Evolutionary conservation across 2,888 invertebrate species (phyloP), one percentile per base, ranked within the genome.

Genomic region (Tetragonula carbonaria): DNA sequence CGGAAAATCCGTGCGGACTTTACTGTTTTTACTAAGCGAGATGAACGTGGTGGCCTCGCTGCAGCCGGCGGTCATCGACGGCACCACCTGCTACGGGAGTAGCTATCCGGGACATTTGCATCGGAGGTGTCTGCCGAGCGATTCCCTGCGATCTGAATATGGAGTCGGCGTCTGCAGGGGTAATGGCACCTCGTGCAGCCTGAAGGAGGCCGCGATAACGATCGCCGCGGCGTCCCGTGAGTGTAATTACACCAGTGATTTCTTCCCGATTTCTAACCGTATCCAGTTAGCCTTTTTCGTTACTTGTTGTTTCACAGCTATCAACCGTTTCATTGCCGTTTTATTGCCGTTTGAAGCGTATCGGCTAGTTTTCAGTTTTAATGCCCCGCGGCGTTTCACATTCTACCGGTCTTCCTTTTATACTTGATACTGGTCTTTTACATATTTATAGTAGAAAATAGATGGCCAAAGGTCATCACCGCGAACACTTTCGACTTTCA

Each of bases 161-260:
- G 82, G 95, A 95, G 89, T 96, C 96, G 96, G 96, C 3, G 95
- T 96, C 38, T 97, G 96, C 93, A 96, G 95, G 45, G 96, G 97
- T 1, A 96, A 96, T 92, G 96, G 96, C 88, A 95, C 95, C 11
- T 95, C 95, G 16, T 97, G 95, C 87, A 88, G 88, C 4, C 84
- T 95, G 8, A 91, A 92, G 59, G 92, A 92, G 79, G 95, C 94
- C 38, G 92, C 93, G 57, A 93, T 95, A 73, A 95, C 95, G 85
- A 94, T 95, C 53, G 93, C 94, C 77, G 94, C 76, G 55, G 82
- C 86, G 62, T 62, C 82, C 68, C 80, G 91, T 92, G 80, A 82
- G 91, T 74, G 21, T 53, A 78, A 78, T 72, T 77, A 18, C 6
- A 18, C 50, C 14, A 16, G n/a, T 59, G 38, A 55, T 74, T 53